phyloP scores from a whole-genome alignment of 2,113 vertebrate genomes.

The Pollimyrus isidori region DNA sequence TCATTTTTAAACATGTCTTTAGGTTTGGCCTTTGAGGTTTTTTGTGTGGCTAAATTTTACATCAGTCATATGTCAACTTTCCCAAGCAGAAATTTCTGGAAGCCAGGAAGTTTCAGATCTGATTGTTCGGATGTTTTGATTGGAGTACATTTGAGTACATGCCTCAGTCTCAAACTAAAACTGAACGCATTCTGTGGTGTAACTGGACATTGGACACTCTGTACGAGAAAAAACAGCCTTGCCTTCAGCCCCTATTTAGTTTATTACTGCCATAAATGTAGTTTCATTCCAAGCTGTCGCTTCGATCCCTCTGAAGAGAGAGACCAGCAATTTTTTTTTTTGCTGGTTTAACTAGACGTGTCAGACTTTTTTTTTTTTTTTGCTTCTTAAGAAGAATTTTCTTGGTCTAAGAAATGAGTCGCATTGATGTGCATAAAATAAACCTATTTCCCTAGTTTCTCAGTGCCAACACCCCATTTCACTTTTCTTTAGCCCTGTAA shows the following conservation, averaged over 20 bases:
- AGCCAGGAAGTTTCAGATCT: conserved; percentile 37
- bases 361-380: not conserved
- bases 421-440: not conserved
- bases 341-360: not conserved
- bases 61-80: conserved; percentile 40
- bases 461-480: not conserved
- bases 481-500: not conserved
- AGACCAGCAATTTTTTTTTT: not conserved
- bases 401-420: not conserved
- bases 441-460: not conserved
- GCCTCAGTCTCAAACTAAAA: not conserved
- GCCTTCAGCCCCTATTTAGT: not conserved
- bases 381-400: not conserved
- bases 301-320: not conserved
- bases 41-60: conserved; percentile 46
- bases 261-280: not conserved
- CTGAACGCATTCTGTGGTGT: not conserved
- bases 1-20: conserved; percentile 55
- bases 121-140: conserved; percentile 34
- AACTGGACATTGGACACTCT: not conserved
- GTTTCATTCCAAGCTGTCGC: conserved; percentile 6
- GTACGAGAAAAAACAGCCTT: not conserved
- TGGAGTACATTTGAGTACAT: not conserved
- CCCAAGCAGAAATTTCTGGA: conserved; percentile 30
- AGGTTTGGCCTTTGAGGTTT: conserved; percentile 38